Base-by-base conservation (phyloP, 1,140 invertebrate species). In the Papilio aristodemus region DNA sequence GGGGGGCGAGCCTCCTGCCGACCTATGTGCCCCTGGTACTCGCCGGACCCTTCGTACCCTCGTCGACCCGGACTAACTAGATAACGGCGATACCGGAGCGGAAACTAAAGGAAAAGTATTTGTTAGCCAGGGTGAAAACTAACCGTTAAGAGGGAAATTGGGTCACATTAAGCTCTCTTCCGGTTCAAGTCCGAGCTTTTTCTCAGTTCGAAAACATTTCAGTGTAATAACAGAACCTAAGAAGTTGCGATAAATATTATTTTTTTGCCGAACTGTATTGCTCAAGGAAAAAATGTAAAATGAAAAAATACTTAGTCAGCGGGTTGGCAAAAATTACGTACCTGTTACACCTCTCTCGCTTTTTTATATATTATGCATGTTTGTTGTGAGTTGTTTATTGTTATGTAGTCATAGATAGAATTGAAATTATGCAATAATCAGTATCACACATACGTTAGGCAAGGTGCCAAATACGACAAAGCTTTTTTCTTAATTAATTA, bases 401-500 rank as follows among this genome's bases (percentile, higher is more conserved):
- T n/a, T n/a, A n/a, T n/a, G n/a, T n/a, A n/a, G n/a, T n/a, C n/a
- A n/a, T 32, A 6, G 27, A 6, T 32, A 32, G 6, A 32, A 32
- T 6, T 32, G 6, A 6, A 32, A 32, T 32, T 22, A 10, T 50
- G 46, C 46, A 8, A 9, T 9, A n/a, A 9, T 2, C 7, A 25
- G 50, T 54, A 54, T 57, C 25, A 57, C n/a, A n/a, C 17, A 43
- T 36, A 54, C 11, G 14, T 10, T 11, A 64, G 60, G 62, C 54
- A 67, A 62, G 63, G 63, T 72, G 59, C 54, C 71, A 64, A 73
- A 72, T 72, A 71, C 71, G 66, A 78, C 76, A 76, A 78, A 76
- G 74, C 75, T 84, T 88, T 83, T 83, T 89, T 89, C 87, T 85
- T 90, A 90, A 90, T 89, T 87, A 91, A 91, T 89, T 89, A 89